Evolutionary conservation across 1,140 invertebrate genomes (phyloP).

Genomic region (Meloidogyne hapla): DNA sequence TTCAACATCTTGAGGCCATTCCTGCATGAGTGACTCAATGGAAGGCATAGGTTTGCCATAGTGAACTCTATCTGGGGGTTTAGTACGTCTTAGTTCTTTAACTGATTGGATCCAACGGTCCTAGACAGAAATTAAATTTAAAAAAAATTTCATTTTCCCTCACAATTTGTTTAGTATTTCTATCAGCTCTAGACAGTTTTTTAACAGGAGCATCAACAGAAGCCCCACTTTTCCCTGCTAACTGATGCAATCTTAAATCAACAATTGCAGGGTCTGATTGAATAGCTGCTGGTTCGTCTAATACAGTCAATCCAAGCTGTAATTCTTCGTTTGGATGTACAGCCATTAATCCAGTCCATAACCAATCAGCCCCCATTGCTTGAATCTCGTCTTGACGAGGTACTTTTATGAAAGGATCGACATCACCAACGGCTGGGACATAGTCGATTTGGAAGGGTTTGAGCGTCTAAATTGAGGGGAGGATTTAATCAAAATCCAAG

Average conservation of each 20-base stretch:
- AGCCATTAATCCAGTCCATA: conserved; percentile 73
- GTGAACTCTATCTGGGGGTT: conserved; percentile 80
- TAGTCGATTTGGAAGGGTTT: conserved; percentile 93
- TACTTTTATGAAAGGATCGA: conserved; percentile 91
- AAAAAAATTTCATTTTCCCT: not conserved
- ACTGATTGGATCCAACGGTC: conserved; percentile 22
- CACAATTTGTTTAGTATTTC: conserved; percentile 75
- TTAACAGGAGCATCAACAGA: conserved; percentile 74
- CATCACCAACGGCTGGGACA: conserved; percentile 94
- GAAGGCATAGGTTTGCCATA: conserved; percentile 86
- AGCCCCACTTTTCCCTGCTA: conserved; percentile 72
- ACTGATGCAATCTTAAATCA: conserved; percentile 84
- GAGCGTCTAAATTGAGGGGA: conserved; percentile 69
- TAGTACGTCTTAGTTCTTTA: conserved; percentile 78
- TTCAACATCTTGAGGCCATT: conserved; percentile 86
- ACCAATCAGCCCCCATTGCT: not conserved
- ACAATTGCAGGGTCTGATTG: conserved; percentile 92
- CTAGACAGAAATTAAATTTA: conserved; percentile 1
- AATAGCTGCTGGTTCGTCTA: conserved; percentile 89
- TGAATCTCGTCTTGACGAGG: conserved; percentile 54
- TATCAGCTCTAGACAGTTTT: conserved; percentile 79
- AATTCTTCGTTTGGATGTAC: conserved; percentile 71
- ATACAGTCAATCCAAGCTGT: conserved; percentile 77
- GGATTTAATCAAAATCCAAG: too few species aligned
- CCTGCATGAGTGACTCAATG: conserved; percentile 86